These are phyloP conservation scores for Bos javanicus DNA, from an alignment of 2,113 vertebrate species.

Conservation along the genomic window DNA sequence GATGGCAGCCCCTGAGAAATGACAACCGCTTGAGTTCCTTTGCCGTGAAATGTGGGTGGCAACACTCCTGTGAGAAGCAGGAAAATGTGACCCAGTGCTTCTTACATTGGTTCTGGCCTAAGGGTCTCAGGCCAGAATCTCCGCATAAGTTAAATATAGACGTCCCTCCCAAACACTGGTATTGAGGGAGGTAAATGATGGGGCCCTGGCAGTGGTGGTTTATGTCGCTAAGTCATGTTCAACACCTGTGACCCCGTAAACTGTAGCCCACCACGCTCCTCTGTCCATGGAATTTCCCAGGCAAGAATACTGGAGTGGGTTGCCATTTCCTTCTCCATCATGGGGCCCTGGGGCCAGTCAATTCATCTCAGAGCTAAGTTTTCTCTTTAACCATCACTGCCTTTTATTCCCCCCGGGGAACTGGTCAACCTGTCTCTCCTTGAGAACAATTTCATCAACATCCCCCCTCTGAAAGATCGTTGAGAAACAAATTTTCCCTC, in stretches of 20 bases:
- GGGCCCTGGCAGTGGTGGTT: background rate
- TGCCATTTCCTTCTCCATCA: background rate
- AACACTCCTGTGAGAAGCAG: background rate
- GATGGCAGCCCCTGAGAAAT: background rate
- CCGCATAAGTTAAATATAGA: background rate
- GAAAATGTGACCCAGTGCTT: background rate
- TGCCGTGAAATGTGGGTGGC: background rate
- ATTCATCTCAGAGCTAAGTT: background rate
- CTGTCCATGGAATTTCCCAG: background rate
- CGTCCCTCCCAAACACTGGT: background rate
- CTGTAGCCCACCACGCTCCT: background rate
- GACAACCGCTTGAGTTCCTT: background rate
- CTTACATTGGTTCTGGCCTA: background rate
- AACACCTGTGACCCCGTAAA: background rate
- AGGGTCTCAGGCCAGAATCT: background rate
- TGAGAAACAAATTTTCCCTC: background rate
- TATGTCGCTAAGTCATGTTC: background rate
- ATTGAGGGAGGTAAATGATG: background rate
- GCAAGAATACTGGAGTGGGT: background rate
- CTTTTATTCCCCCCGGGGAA: background rate
- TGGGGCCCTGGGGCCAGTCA: background rate
- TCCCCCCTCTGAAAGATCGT: background rate
- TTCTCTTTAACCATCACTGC: background rate
- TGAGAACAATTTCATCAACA: background rate
- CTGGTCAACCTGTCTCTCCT: background rate